These are phyloP conservation scores for Leptinotarsa haldemani DNA, from an alignment of 2,888 invertebrate genomes.

Conservation along the genomic window DNA sequence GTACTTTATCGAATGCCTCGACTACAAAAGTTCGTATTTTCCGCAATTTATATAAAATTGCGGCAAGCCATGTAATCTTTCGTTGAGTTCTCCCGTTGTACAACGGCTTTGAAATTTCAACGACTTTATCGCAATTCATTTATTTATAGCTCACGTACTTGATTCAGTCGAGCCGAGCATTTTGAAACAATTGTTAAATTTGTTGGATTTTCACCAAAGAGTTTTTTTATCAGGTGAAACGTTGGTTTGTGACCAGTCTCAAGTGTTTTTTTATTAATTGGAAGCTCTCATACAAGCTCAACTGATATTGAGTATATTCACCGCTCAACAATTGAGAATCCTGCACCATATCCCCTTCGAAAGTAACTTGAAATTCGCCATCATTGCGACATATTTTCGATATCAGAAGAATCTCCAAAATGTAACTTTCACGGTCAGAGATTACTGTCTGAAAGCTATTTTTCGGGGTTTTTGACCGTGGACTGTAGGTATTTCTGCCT, in stretches of 20 bases:
- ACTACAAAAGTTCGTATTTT: constrained; percentile 14
- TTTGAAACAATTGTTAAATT: background rate
- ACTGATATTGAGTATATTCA: no score
- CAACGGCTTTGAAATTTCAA: constrained; percentile 13
- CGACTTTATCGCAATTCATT: constrained; percentile 8
- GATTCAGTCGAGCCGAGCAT: background rate
- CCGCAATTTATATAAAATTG: constrained; percentile 23
- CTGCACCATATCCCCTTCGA: no score
- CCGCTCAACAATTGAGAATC: no score
- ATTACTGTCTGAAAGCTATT: no score
- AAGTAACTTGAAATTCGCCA: no score
- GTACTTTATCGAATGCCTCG: constrained; percentile 11
- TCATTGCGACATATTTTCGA: no score
- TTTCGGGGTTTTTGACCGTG: no score
- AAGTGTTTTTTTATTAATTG: background rate
- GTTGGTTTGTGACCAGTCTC: background rate
- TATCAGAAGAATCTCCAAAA: no score
- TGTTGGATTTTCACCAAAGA: background rate
- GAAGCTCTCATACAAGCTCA: no score
- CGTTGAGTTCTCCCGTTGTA: constrained; percentile 11
- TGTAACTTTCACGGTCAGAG: no score
- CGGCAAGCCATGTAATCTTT: constrained; percentile 23
- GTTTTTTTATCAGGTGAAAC: background rate
- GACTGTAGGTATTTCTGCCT: no score
- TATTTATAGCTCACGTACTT: constrained; percentile 3